phyloP scores from a whole-genome alignment of 1,140 invertebrate species.

The Delia radicum region DNA sequence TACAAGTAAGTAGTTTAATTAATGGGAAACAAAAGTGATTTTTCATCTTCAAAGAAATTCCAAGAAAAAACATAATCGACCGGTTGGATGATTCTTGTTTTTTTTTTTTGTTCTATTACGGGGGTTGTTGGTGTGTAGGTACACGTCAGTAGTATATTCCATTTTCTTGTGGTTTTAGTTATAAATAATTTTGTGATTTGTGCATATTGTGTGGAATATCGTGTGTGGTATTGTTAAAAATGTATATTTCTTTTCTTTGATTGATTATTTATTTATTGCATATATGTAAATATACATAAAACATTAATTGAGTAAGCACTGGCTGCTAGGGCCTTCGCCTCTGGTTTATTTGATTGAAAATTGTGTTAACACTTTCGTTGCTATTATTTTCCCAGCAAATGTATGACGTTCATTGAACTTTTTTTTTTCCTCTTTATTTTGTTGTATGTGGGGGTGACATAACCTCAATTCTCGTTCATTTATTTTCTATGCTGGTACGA shows the following conservation, averaged over 20 bases:
- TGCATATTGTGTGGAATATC: not conserved
- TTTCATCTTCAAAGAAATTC: not conserved
- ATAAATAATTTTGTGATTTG: not conserved
- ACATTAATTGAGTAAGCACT: too few species aligned
- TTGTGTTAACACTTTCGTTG: not conserved
- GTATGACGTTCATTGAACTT: constrained; percentile 14
- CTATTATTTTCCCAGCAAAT: not conserved
- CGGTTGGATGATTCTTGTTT: not conserved
- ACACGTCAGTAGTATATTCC: not conserved
- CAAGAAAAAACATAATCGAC: not conserved
- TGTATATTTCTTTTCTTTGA: too few species aligned
- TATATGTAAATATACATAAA: too few species aligned
- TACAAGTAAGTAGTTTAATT: constrained; percentile 40
- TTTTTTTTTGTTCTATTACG: not conserved
- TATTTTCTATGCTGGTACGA: not conserved
- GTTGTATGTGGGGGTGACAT: constrained; percentile 8
- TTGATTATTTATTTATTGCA: not conserved
- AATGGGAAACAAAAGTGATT: not conserved
- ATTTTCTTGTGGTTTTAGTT: not conserved
- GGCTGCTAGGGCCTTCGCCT: too few species aligned
- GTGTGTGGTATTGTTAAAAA: too few species aligned
- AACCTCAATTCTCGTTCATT: constrained; percentile 3
- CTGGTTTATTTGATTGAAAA: not conserved
- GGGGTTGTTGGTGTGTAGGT: not conserved
- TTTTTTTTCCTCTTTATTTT: not conserved